phyloP scores from a whole-genome alignment of 2,797 vertebrate genomes.

The Gallinago solitaria region DNA sequence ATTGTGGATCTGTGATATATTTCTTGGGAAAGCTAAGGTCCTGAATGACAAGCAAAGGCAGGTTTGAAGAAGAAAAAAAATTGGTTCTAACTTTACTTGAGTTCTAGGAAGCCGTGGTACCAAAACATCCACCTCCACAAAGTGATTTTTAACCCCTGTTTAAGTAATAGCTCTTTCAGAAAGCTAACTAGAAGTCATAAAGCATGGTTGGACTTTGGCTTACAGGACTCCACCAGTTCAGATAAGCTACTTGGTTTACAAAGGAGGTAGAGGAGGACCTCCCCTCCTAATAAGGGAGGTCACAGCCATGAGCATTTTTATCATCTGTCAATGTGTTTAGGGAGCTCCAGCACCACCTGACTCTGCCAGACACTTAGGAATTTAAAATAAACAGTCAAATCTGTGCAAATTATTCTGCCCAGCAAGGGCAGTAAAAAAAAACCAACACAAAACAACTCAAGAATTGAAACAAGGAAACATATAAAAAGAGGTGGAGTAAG shows the following conservation, averaged over 20 bases:
- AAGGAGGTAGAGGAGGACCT: not conserved
- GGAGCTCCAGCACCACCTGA: not conserved
- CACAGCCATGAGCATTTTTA: not conserved
- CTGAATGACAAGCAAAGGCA: not conserved
- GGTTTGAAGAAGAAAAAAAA: not conserved
- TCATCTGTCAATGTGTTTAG: not conserved
- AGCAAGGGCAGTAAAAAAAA: not conserved
- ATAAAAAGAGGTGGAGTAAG: conserved; percentile 34
- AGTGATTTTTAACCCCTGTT: not conserved
- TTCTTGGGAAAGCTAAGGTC: not conserved
- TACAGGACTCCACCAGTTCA: not conserved
- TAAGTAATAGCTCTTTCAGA: not conserved
- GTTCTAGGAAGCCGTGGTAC: not conserved
- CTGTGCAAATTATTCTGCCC: not conserved
- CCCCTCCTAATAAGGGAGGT: not conserved
- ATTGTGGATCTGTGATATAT: not conserved
- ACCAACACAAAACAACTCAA: not conserved
- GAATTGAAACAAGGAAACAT: not conserved
- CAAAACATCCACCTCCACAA: not conserved
- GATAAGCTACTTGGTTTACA: not conserved
- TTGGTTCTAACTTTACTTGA: not conserved
- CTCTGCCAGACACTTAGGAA: not conserved
- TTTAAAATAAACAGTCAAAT: not conserved
- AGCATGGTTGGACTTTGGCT: not conserved
- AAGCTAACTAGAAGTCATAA: not conserved